Evolutionary conservation across 2,113 vertebrate genomes (phyloP).

Genomic region (Centropus unirufus): DNA sequence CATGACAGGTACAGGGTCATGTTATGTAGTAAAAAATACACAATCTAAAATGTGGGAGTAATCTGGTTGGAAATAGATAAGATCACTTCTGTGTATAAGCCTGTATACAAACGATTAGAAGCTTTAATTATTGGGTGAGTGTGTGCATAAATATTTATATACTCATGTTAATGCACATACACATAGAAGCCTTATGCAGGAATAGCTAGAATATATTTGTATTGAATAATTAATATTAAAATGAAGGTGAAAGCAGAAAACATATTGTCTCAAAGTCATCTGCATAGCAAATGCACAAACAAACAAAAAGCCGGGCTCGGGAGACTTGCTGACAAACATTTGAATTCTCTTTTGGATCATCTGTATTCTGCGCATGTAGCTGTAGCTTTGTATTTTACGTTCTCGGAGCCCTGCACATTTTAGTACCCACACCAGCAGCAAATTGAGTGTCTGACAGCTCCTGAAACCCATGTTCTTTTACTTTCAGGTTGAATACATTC

Average conservation of each 20-base stretch:
- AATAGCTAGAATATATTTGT: neutral
- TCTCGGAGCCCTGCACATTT: slow-evolving; percentile 4
- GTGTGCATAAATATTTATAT: neutral
- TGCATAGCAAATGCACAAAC: neutral
- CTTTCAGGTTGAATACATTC: slow-evolving; percentile 54
- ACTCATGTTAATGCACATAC: neutral
- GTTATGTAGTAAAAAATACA: neutral
- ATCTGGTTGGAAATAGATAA: neutral
- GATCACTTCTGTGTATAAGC: neutral
- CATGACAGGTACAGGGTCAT: neutral
- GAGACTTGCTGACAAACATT: neutral
- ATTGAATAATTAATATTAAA: neutral
- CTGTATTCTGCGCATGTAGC: slow-evolving; percentile 30
- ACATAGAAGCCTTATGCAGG: neutral
- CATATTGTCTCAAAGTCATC: neutral
- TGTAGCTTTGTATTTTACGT: slow-evolving; percentile 39
- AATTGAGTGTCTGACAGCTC: slow-evolving; percentile 66
- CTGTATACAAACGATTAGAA: neutral
- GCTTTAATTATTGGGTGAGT: neutral
- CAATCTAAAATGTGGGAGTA: neutral
- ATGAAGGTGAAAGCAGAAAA: neutral
- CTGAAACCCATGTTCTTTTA: slow-evolving; percentile 42
- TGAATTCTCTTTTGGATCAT: neutral
- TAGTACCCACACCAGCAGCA: slow-evolving; percentile 32
- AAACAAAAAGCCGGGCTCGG: neutral